Evolutionary conservation across 2,113 vertebrate genomes (phyloP).

Genomic region (Atractosteus spatula): DNA sequence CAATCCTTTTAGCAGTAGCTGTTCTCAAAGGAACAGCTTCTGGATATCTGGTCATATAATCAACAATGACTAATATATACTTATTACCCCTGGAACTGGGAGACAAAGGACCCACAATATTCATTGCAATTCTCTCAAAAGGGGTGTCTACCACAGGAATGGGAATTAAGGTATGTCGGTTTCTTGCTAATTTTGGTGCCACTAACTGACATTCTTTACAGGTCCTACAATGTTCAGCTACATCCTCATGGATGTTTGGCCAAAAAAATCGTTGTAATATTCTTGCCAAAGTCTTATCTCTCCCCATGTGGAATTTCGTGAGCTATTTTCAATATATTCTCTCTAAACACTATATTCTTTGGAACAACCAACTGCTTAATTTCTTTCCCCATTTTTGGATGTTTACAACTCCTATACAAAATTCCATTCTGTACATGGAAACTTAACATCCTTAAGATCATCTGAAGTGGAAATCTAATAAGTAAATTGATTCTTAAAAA

Average conservation of each 20-base stretch:
- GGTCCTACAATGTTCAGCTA: background rate
- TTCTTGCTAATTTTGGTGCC: background rate
- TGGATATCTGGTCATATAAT: slow-evolving; percentile 1
- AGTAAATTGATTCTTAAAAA: too few relatives aligned
- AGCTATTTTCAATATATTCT: background rate
- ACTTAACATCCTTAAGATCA: background rate
- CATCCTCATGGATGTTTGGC: background rate
- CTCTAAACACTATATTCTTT: background rate
- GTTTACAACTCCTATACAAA: background rate
- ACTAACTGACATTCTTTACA: background rate
- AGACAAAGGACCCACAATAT: background rate
- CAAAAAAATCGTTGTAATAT: background rate
- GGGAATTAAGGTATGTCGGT: background rate
- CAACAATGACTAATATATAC: background rate
- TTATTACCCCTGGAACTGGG: background rate
- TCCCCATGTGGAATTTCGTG: background rate
- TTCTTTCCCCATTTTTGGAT: background rate
- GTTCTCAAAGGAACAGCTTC: background rate
- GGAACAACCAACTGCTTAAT: background rate
- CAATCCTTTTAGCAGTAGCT: background rate
- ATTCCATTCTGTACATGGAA: background rate
- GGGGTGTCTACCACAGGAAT: background rate
- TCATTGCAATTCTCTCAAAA: background rate
- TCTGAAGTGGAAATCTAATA: too few relatives aligned
- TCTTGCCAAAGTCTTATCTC: background rate